These are phyloP conservation scores for Poeciliopsis turneri DNA, from an alignment of 2,797 vertebrate species.

Conservation along the genomic window DNA sequence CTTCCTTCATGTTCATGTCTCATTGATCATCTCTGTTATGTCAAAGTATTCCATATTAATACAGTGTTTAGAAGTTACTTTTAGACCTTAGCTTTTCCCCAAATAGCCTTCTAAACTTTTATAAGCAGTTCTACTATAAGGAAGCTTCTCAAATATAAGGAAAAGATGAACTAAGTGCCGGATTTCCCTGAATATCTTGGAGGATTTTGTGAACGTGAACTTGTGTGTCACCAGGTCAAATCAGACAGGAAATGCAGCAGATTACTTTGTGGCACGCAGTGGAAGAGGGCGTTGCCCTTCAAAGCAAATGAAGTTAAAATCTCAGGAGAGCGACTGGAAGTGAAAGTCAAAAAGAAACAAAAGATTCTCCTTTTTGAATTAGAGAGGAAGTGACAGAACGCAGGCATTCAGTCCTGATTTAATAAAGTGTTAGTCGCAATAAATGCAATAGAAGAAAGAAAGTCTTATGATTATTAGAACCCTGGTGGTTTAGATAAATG, in stretches of 20 bases:
- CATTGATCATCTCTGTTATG: neutral
- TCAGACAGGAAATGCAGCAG: slow-evolving; percentile 32
- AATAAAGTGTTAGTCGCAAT: neutral
- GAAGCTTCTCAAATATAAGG: neutral
- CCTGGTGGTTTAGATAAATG: neutral
- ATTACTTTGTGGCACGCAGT: slow-evolving; percentile 16
- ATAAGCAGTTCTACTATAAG: neutral
- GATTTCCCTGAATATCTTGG: neutral
- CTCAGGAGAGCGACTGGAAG: slow-evolving; percentile 1
- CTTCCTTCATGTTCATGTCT: neutral
- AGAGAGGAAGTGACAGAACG: slow-evolving; percentile 17
- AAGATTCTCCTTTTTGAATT: neutral
- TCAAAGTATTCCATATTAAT: neutral
- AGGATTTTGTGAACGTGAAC: neutral
- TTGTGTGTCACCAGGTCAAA: slow-evolving; percentile 19
- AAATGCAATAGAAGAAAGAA: slow-evolving; percentile 9
- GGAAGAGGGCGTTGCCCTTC: slow-evolving; percentile 25
- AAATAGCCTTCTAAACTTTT: neutral
- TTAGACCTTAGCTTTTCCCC: neutral
- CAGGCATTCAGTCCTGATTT: neutral
- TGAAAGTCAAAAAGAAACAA: slow-evolving; percentile 15
- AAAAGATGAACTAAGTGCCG: neutral
- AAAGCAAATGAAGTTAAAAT: slow-evolving; percentile 5
- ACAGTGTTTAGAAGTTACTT: neutral
- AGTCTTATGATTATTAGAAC: neutral